Conservation (phyloP, 2,113 vertebrate genomes). For the Sceloporus tristichus region DNA sequence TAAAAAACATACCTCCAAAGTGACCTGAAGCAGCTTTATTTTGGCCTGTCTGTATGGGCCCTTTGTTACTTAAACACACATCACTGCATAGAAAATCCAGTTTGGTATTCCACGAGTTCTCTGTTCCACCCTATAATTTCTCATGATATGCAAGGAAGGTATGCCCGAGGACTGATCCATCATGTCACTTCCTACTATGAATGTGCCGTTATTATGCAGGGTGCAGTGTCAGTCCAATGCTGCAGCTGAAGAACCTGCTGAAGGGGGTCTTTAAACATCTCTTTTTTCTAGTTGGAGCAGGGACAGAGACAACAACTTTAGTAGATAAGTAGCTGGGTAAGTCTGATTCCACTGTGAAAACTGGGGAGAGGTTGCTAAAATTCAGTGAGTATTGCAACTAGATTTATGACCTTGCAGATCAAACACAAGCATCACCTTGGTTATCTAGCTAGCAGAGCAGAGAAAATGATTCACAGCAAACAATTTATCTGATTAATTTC, state of each 20-base stretch:
- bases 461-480: conserved; percentile 19
- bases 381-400: background rate
- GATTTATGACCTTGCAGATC: conserved; percentile 24
- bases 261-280: background rate
- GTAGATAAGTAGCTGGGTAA: background rate
- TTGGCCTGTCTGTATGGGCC: background rate
- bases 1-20: too few relatives aligned
- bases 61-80: background rate
- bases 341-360: background rate
- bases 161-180: too few relatives aligned
- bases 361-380: background rate
- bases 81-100: background rate
- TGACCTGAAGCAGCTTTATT: too few relatives aligned
- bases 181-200: background rate
- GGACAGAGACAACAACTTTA: background rate
- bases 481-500: conserved; percentile 32
- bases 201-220: background rate
- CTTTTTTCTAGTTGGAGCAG: background rate
- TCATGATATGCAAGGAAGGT: background rate
- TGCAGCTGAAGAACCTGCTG: background rate
- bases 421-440: conserved; percentile 25
- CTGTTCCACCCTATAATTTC: background rate
- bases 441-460: background rate
- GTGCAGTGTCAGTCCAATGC: background rate
- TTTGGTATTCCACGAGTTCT: background rate